phyloP scores from a whole-genome alignment of 2,888 invertebrate genomes.

The Drosophila austrosaltans region DNA sequence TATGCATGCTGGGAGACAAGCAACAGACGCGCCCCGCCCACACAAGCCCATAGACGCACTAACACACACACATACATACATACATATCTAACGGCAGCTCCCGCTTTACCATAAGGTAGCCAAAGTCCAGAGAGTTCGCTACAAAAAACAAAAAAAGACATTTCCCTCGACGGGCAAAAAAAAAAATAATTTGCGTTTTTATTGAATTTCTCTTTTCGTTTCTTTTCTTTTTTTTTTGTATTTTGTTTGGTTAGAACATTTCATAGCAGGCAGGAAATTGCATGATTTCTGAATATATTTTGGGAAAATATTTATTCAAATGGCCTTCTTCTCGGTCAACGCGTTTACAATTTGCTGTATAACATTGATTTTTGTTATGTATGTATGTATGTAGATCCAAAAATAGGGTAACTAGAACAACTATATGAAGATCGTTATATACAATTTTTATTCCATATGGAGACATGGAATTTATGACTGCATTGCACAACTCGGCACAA shows the following conservation, averaged over 20 bases:
- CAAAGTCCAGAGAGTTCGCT: slow-evolving; percentile 6
- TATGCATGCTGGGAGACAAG: slow-evolving; percentile 4
- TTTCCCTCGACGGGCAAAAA: neutral
- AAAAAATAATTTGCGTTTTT: slow-evolving; percentile 11
- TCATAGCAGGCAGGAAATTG: slow-evolving; percentile 34
- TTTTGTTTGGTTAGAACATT: slow-evolving; percentile 7
- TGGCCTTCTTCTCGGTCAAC: slow-evolving; percentile 30
- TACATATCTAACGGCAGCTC: neutral
- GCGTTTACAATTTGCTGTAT: slow-evolving; percentile 25
- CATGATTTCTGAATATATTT: slow-evolving; percentile 61
- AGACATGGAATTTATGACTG: slow-evolving; percentile 3
- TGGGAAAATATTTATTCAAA: slow-evolving; percentile 62
- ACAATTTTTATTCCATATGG: neutral
- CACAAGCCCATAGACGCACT: neutral
- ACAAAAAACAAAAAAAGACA: slow-evolving; percentile 5
- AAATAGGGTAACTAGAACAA: neutral
- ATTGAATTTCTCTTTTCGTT: slow-evolving; percentile 8
- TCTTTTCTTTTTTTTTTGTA: neutral
- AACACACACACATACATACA: neutral
- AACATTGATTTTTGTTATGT: neutral
- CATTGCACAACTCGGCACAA: slow-evolving; percentile 3
- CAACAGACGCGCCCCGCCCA: slow-evolving; percentile 3
- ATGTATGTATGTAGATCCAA: neutral
- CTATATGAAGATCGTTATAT: neutral
- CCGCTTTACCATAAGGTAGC: slow-evolving; percentile 2